Evolutionary conservation across 2,888 invertebrate species (phyloP).

Genomic region (Scaptodrosophila latifasciaeformis): DNA sequence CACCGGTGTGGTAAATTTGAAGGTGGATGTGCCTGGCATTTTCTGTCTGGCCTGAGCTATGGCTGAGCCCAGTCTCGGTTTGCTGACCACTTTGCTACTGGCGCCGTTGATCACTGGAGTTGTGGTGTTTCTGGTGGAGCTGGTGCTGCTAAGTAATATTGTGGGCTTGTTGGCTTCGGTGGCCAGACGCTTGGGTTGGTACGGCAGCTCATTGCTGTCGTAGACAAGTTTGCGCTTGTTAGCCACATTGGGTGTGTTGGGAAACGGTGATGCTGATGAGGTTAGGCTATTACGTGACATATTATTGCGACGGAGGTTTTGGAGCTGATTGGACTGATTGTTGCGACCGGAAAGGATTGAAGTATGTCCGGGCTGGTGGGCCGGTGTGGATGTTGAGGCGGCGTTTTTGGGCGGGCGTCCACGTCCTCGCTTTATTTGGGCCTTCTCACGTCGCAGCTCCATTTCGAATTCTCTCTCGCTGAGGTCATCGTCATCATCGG

Average conservation of each 20-base stretch:
- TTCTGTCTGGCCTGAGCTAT: neutral
- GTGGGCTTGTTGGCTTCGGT: slow-evolving; percentile 7
- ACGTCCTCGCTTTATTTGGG: slow-evolving; percentile 48
- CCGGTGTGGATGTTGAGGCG: too few relatives aligned
- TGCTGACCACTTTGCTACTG: neutral
- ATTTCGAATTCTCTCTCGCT: slow-evolving; percentile 45
- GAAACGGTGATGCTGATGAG: neutral
- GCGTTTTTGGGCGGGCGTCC: slow-evolving; percentile 51
- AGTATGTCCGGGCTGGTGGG: too few relatives aligned
- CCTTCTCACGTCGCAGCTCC: slow-evolving; percentile 38
- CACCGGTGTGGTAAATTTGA: neutral
- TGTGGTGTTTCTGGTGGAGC: slow-evolving; percentile 4
- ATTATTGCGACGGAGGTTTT: slow-evolving; percentile 55
- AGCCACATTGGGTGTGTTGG: slow-evolving; percentile 2
- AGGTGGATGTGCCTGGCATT: neutral
- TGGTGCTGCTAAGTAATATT: too few relatives aligned
- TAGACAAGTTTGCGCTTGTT: slow-evolving; percentile 53
- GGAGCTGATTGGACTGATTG: slow-evolving; percentile 44
- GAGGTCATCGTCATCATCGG: slow-evolving; percentile 48
- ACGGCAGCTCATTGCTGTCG: slow-evolving; percentile 30
- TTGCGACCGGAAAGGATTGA: neutral
- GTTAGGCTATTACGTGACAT: slow-evolving; percentile 16
- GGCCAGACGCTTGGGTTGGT: slow-evolving; percentile 48
- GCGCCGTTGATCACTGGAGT: slow-evolving; percentile 38
- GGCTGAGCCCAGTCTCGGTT: neutral